A percentile compares a stretch with the other conserved stretches of the same genome.
These are phyloP conservation scores for Hypomecis atomaria DNA, from an alignment of 2,888 invertebrate species.

Conservation along the genomic window DNA sequence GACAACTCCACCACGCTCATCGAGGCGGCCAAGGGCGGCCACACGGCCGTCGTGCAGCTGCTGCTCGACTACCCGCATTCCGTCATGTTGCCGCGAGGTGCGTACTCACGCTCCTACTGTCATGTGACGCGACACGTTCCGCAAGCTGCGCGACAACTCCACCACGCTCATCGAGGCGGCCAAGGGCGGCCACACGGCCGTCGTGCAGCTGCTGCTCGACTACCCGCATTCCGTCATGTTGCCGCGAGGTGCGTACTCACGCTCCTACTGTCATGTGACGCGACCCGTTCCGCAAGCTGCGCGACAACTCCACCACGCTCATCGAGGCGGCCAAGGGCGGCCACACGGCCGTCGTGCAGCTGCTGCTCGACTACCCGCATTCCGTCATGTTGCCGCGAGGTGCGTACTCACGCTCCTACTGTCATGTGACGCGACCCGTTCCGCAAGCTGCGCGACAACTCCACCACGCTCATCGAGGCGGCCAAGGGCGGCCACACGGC, in stretches of 20 bases:
- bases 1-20: constrained; percentile 99
- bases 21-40: constrained; percentile 99
- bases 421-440: constrained; percentile 97
- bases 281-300: constrained; percentile 98
- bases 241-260: constrained; percentile 71
- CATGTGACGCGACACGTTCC: constrained; percentile 97
- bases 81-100: constrained; percentile 88
- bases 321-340: constrained; percentile 99
- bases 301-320: constrained; percentile 99
- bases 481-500: constrained; percentile 98
- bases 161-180: constrained; percentile 99
- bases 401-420: constrained; percentile 85
- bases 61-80: constrained; percentile 97
- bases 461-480: constrained; percentile 99
- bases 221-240: constrained; percentile 95
- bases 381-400: constrained; percentile 89
- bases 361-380: constrained; percentile 97
- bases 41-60: constrained; percentile 97
- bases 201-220: constrained; percentile 97
- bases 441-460: constrained; percentile 98
- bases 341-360: constrained; percentile 97
- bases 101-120: constrained; percentile 86
- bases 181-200: constrained; percentile 98
- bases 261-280: constrained; percentile 93
- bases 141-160: constrained; percentile 98